Conservation (phyloP, 2,797 vertebrate genomes). For the Poeciliopsis gracilis region DNA sequence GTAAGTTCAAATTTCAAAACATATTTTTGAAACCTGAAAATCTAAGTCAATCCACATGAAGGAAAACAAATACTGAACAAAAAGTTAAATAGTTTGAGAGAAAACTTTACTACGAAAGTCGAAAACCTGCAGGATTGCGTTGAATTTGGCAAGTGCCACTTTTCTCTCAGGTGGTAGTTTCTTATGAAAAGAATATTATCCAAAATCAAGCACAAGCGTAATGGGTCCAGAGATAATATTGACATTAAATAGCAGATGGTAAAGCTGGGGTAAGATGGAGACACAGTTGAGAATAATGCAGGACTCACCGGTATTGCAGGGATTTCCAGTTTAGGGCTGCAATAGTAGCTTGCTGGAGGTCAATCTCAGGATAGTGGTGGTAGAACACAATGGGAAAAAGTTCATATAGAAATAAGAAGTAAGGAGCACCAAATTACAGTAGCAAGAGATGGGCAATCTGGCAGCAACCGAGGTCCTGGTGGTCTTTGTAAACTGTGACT, state of each 20-base stretch:
- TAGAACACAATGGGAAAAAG: not conserved
- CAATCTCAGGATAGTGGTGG: not conserved
- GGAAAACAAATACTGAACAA: not conserved
- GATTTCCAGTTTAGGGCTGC: not conserved
- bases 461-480: not conserved
- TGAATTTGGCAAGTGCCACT: not conserved
- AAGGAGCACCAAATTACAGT: not conserved
- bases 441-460: not conserved
- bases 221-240: not conserved
- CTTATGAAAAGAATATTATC: not conserved
- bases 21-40: not conserved
- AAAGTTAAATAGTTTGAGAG: not conserved
- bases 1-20: not conserved
- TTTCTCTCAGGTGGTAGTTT: not conserved
- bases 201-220: not conserved
- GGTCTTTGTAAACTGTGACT: not conserved
- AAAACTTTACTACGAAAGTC: not conserved
- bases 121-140: not conserved
- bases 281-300: not conserved
- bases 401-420: not conserved
- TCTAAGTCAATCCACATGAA: not conserved
- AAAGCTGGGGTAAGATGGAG: not conserved
- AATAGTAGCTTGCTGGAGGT: not conserved
- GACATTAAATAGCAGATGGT: not conserved
- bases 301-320: not conserved